A percentile compares a stretch with the other conserved stretches of the same genome.
Conservation (phyloP, 1,140 invertebrate genomes). For the Trichonephila clavipes region DNA sequence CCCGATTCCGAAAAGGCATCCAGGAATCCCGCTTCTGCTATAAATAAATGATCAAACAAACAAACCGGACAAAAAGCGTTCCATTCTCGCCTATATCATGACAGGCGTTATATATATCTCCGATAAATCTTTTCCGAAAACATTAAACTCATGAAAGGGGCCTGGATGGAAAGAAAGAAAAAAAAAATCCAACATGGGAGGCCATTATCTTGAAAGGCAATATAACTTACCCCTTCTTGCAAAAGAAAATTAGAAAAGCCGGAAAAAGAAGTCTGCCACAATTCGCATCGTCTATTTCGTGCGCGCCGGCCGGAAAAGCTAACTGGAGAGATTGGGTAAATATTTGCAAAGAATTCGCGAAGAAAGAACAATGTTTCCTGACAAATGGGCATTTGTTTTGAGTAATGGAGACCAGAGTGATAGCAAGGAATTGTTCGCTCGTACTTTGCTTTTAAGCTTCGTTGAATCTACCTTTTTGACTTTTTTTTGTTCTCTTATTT, state of each 20-base stretch:
- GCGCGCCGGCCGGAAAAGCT: slow-evolving; percentile 9
- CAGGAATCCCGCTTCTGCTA: not conserved
- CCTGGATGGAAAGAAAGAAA: not conserved
- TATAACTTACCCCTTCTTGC: slow-evolving; percentile 1
- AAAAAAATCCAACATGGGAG: not conserved
- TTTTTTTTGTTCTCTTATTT: not conserved
- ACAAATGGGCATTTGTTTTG: slow-evolving; percentile 48
- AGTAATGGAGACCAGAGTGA: slow-evolving; percentile 2
- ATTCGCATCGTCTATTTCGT: not conserved
- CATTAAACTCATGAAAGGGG: slow-evolving; percentile 54
- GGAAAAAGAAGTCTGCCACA: not conserved
- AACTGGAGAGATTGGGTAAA: slow-evolving; percentile 37
- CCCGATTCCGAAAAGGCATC: not conserved
- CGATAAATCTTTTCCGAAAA: slow-evolving; percentile 43
- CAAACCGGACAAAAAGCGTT: slow-evolving; percentile 18
- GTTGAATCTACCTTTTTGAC: slow-evolving; percentile 6
- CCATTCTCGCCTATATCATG: slow-evolving; percentile 28
- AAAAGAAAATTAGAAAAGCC: slow-evolving; percentile 41
- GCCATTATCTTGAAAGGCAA: slow-evolving; percentile 54
- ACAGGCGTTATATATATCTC: slow-evolving; percentile 30
- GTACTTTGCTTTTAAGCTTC: slow-evolving; percentile 20
- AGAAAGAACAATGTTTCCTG: slow-evolving; percentile 39
- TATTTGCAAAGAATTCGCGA: slow-evolving; percentile 44
- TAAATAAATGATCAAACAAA: slow-evolving; percentile 39
- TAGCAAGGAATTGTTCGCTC: slow-evolving; percentile 9